Base-by-base conservation (phyloP, 2,797 vertebrate genomes). In the Sebastes steindachneri region DNA sequence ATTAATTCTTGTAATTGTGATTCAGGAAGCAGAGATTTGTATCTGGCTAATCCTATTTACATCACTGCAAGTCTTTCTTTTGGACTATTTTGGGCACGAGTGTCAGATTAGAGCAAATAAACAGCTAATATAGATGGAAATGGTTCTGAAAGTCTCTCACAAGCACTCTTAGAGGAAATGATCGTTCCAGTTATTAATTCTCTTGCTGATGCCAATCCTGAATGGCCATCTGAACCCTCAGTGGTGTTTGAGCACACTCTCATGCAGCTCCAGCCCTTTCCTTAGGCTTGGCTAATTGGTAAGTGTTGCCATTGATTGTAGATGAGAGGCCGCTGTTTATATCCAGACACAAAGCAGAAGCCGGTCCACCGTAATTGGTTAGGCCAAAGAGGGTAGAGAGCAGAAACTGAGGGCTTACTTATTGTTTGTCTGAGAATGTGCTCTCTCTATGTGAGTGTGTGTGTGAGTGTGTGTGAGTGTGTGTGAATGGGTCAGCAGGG, bases 21-120 rank as follows among this genome's bases (percentile, higher is more conserved):
- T 84, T 84, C 85, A 68, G 77, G 68, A 90, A 91, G 80, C 68
- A 80, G 66, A 79, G 75, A 93, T 90, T 89, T 84, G 63, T 78
- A 84, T 90, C 86, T 75, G 57, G 64, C 64, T 94, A 93, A 92
- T 92, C 86, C 71, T 88, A 83, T 85, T 90, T 78, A 70, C 80
- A 86, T 84, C 79, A 72, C 70, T 45, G 55, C 68, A 72, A 80
- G 75, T 84, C 59, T 86, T 87, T 83, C 51, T 78, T 74, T 86
- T 77, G 28, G 78, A 75, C 64, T 84, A 83, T 92, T 88, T 86
- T 75, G 57, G 45, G 66, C 48, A 33, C 48, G 53, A 74, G 73
- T 85, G 77, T 86, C 70, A 80, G 64, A 88, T 86, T 65, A 79
- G 59, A 69, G 78, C 71, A 88, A 87, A 90, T 87, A 87, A 90